Conservation (phyloP, 2,113 vertebrate genomes). For the Capreolus pygargus region DNA sequence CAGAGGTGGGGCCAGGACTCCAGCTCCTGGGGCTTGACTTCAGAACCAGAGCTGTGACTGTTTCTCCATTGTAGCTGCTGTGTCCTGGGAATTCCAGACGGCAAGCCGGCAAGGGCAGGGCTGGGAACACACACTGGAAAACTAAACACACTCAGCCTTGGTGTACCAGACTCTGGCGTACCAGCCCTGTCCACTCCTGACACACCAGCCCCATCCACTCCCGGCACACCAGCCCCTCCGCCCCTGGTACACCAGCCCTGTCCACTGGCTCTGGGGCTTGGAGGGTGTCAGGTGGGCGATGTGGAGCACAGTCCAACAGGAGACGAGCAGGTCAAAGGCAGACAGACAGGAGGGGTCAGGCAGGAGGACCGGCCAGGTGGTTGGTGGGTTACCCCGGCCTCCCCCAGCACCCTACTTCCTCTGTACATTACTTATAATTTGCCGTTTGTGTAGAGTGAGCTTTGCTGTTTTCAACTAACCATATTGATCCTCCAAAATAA, state of each 20-base stretch:
- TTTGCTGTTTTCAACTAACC: not conserved
- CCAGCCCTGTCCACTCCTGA: not conserved
- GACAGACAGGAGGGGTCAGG: no score
- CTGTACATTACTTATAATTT: not conserved
- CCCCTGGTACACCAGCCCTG: not conserved
- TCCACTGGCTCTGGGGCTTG: not conserved
- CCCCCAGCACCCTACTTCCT: not conserved
- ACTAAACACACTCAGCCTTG: fast-evolving
- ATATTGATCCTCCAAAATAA: not conserved
- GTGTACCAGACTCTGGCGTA: not conserved
- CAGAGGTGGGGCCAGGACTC: not conserved
- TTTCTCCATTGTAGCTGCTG: not conserved
- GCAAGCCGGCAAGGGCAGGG: not conserved
- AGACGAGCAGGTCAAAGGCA: not conserved
- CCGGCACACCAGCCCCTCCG: not conserved
- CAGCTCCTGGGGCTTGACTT: fast-evolving
- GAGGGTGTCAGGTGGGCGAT: not conserved
- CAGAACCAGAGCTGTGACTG: not conserved
- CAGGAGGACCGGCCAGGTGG: not conserved
- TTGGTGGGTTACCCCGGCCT: no score
- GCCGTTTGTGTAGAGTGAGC: fast-evolving
- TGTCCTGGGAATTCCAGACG: not conserved
- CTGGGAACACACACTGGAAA: not conserved
- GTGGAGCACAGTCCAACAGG: not conserved
- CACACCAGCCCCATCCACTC: fast-evolving